These are phyloP conservation scores for Gymnoscelis rufifasciata DNA, from an alignment of 2,888 invertebrate species.

Conservation along the genomic window DNA sequence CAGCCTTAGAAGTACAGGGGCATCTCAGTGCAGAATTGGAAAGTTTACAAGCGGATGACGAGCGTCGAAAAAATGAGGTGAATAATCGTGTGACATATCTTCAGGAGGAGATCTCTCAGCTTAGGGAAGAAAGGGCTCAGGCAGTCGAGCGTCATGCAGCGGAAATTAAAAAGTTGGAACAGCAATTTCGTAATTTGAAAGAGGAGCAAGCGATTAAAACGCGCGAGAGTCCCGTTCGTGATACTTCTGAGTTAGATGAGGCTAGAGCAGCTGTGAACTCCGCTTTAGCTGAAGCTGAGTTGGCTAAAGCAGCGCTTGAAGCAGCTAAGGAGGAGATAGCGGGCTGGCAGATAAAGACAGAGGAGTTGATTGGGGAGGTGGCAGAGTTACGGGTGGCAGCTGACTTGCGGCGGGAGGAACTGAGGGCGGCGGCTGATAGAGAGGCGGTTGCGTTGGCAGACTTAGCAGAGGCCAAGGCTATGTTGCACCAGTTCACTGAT, in stretches of 20 bases:
- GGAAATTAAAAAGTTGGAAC: slow-evolving; percentile 55
- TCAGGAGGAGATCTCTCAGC: slow-evolving; percentile 61
- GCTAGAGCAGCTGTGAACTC: slow-evolving; percentile 44
- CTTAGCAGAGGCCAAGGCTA: slow-evolving; percentile 57
- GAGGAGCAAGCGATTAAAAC: slow-evolving; percentile 51
- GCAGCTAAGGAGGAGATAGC: slow-evolving; percentile 48
- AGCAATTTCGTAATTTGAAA: slow-evolving; percentile 53
- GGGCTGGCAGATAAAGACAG: slow-evolving; percentile 58
- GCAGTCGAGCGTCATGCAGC: slow-evolving; percentile 48
- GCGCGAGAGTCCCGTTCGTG: slow-evolving; percentile 52
- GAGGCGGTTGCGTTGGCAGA: slow-evolving; percentile 61
- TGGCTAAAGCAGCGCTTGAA: slow-evolving; percentile 52
- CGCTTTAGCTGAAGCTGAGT: slow-evolving; percentile 49
- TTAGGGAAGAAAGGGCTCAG: slow-evolving; percentile 56
- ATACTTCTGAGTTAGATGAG: slow-evolving; percentile 61
- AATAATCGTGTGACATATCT: slow-evolving; percentile 48
- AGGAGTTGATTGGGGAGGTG: slow-evolving; percentile 56
- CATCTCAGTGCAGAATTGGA: slow-evolving; percentile 67
- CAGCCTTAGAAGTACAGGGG: slow-evolving; percentile 65
- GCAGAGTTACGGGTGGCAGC: slow-evolving; percentile 55
- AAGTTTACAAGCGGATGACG: slow-evolving; percentile 58
- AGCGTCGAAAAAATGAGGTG: slow-evolving; percentile 47
- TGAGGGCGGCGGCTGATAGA: slow-evolving; percentile 54
- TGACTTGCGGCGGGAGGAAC: slow-evolving; percentile 57
- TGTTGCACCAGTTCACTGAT: slow-evolving; percentile 59